These are phyloP conservation scores for Ochotona princeps DNA, from an alignment of 2,113 vertebrate species.

Conservation along the genomic window DNA sequence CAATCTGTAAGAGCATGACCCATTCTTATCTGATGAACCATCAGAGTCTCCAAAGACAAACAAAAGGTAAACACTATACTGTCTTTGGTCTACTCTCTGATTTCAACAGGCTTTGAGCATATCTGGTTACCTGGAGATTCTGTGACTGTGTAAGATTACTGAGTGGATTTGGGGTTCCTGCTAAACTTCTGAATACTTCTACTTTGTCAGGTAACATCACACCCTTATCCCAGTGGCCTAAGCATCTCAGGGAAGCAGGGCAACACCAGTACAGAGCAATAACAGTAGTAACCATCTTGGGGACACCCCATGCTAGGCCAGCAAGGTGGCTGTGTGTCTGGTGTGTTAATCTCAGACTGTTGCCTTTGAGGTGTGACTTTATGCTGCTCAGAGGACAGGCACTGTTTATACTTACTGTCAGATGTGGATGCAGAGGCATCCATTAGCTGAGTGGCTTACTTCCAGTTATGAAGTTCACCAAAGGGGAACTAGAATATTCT, in stretches of 20 bases:
- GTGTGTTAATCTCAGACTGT: background rate
- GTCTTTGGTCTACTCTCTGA: background rate
- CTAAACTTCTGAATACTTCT: background rate
- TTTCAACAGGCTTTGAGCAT: background rate
- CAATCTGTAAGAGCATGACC: background rate
- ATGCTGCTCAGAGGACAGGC: background rate
- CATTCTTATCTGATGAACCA: background rate
- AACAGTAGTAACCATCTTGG: too few relatives aligned
- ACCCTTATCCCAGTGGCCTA: background rate
- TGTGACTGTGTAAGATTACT: conserved; percentile 7
- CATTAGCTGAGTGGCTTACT: background rate
- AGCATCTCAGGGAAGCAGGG: background rate
- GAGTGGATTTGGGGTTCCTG: background rate
- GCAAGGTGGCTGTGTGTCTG: background rate
- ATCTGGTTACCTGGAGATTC: background rate
- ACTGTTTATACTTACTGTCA: background rate
- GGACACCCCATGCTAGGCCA: background rate
- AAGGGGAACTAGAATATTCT: accelerated
- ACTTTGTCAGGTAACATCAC: background rate
- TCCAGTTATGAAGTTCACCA: background rate
- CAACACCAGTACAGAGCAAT: background rate
- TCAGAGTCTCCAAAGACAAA: background rate
- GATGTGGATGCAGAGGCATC: background rate
- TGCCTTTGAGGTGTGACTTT: background rate
- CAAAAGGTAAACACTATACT: background rate